Base-by-base conservation (phyloP, 2,113 vertebrate species). In the Azemiops feae region DNA sequence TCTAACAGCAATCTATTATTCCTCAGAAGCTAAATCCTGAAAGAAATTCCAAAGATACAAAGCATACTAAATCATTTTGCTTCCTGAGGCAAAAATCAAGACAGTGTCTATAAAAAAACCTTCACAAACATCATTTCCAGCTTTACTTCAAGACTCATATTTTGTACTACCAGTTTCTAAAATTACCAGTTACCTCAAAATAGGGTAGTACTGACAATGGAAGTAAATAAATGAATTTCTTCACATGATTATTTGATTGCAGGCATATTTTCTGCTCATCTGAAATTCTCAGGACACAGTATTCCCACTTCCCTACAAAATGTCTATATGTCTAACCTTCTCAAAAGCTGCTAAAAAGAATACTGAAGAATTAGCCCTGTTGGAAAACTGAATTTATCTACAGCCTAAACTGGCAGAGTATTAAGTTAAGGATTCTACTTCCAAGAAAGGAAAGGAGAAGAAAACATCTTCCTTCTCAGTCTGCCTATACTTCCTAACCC, bases 281-380 rank as follows among this genome's bases (percentile, higher is more conserved):
- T 87, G 50, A 1, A 86, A 93, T 92, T 91, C 95, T 86, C 53
- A 43, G 85, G 92, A 88, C 0, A 47, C 89, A 52, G 87, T 1
- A 0, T 69, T 89, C 91, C 34, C 87, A 39, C 60, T 87, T 89
- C 60, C 89, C 0, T 0, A 23, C 9, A 47, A 92, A 89, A 92
- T 85, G 0, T 87, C 93, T 87, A 69, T 1, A 50, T 0, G 0
- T 81, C 94, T 89, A 23, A 50, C 47, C 55, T 88, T 57, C 85
- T 92, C 4, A 90, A 94, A 23, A 93, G 52, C 92, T 91, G 93
- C 55, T 93, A 92, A 60, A 43, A 94, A 96, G 91, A 93, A 94
- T 94, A 94, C 94, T 95, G 96, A 95, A 95, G 94, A 96, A 96
- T 92, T 92, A 47, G 74, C 34, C 52, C 74, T 96, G 39, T 92